These are phyloP conservation scores for Thereuonema tuberculata DNA, from an alignment of 1,140 invertebrate genomes.

Conservation along the genomic window DNA sequence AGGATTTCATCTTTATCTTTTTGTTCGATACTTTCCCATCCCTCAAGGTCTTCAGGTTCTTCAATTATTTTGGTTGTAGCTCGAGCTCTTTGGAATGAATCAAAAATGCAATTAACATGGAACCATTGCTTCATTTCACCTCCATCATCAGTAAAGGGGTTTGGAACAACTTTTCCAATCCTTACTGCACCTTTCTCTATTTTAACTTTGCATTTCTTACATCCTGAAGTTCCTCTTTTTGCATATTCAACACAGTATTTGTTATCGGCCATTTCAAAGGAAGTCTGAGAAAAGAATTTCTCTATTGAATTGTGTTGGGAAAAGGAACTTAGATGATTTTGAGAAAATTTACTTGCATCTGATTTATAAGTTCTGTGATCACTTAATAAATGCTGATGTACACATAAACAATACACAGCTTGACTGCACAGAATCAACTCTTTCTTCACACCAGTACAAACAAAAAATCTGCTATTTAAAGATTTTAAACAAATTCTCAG, in stretches of 20 bases:
- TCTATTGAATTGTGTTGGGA: too few relatives aligned
- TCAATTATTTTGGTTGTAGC: constrained; percentile 69
- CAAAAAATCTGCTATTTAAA: too few relatives aligned
- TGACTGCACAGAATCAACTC: too few relatives aligned
- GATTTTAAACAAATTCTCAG: too few relatives aligned
- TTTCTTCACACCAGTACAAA: too few relatives aligned
- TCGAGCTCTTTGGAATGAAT: constrained; percentile 57
- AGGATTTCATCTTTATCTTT: constrained; percentile 53
- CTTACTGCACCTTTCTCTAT: constrained; percentile 47
- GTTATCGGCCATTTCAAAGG: constrained; percentile 30
- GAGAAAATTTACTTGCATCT: too few relatives aligned
- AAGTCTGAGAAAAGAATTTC: too few relatives aligned
- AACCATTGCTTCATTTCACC: constrained; percentile 76
- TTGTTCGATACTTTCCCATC: constrained; percentile 49
- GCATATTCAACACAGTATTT: constrained; percentile 50
- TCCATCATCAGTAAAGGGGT: constrained; percentile 56
- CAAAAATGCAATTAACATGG: constrained; percentile 65
- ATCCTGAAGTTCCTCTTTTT: constrained; percentile 61
- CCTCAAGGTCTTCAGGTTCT: constrained; percentile 57
- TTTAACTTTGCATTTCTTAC: constrained; percentile 72
- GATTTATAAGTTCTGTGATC: too few relatives aligned
- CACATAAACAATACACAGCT: too few relatives aligned
- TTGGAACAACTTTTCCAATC: constrained; percentile 49
- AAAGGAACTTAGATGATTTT: too few relatives aligned
- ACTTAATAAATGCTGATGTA: too few relatives aligned